phyloP scores from a whole-genome alignment of 2,888 invertebrate species.

The Tiliacea citrago region DNA sequence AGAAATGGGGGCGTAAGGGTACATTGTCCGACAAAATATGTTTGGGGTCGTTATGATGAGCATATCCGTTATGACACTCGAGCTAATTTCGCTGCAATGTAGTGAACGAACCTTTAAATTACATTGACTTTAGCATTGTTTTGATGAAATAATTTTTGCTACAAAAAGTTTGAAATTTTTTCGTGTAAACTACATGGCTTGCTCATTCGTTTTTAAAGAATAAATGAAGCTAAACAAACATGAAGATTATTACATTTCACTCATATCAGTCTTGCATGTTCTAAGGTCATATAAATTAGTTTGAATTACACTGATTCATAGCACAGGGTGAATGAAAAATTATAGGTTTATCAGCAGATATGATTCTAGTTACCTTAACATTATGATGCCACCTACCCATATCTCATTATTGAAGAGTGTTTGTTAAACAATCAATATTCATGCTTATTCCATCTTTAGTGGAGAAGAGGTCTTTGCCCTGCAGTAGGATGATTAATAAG shows the following conservation, averaged over 20 bases:
- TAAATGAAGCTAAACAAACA: neutral
- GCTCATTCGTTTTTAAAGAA: neutral
- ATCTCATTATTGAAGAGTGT: neutral
- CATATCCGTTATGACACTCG: constrained; percentile 35
- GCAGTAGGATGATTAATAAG: neutral
- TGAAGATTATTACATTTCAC: constrained; percentile 5
- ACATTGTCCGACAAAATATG: constrained; percentile 59
- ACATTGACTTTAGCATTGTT: neutral
- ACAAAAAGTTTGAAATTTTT: neutral
- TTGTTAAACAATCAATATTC: neutral
- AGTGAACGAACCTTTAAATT: constrained; percentile 19
- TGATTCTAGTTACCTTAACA: constrained; percentile 13
- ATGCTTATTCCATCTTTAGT: neutral
- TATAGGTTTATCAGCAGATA: constrained; percentile 35
- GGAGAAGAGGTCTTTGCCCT: neutral
- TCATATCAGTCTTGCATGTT: constrained; percentile 20
- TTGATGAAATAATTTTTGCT: neutral
- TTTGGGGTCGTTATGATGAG: constrained; percentile 49
- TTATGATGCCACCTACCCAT: constrained; percentile 3
- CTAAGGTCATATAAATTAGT: constrained; percentile 45
- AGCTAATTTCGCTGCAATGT: constrained; percentile 15
- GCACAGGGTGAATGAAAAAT: constrained; percentile 12
- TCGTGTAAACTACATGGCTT: neutral
- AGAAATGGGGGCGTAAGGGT: constrained; percentile 73
- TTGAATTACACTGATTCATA: constrained; percentile 25